Conservation (phyloP, 2,113 vertebrate species). For the Ammodytes marinus region DNA sequence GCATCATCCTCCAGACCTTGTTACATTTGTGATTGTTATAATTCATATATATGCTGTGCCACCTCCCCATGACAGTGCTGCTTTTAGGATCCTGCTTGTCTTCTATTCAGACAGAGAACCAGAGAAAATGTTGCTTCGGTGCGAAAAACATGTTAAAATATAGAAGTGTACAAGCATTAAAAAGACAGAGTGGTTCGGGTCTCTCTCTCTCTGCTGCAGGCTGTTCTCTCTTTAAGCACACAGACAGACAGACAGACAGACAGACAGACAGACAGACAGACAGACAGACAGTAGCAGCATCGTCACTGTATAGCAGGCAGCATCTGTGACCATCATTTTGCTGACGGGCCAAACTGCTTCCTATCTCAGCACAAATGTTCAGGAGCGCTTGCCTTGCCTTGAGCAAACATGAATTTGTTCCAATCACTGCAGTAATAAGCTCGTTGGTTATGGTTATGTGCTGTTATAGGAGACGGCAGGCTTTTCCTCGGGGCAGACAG, state of each 20-base stretch:
- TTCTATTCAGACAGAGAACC: constrained; percentile 2
- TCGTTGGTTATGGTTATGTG: constrained; percentile 31
- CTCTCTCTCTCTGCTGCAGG: constrained; percentile 19
- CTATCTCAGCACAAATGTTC: neutral
- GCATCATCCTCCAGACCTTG: neutral
- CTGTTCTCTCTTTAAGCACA: constrained; percentile 13
- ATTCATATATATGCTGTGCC: neutral
- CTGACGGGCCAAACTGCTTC: neutral
- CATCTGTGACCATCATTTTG: neutral
- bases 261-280: too few relatives aligned
- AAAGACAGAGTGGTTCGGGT: constrained; percentile 11
- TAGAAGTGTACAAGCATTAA: constrained; percentile 25
- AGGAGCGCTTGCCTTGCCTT: neutral
- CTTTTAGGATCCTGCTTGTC: neutral
- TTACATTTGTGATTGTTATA: neutral
- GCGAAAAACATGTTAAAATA: constrained; percentile 30
- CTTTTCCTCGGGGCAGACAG: neutral
- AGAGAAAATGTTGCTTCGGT: neutral
- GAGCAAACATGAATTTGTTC: neutral
- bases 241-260: too few relatives aligned
- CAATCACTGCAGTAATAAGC: constrained; percentile 13
- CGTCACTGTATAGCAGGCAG: constrained; percentile 3
- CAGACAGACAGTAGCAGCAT: neutral
- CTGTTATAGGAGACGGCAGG: constrained; percentile 22
- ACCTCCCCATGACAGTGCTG: neutral